Conservation (phyloP, 2,888 invertebrate species). For the Bibio marci region DNA sequence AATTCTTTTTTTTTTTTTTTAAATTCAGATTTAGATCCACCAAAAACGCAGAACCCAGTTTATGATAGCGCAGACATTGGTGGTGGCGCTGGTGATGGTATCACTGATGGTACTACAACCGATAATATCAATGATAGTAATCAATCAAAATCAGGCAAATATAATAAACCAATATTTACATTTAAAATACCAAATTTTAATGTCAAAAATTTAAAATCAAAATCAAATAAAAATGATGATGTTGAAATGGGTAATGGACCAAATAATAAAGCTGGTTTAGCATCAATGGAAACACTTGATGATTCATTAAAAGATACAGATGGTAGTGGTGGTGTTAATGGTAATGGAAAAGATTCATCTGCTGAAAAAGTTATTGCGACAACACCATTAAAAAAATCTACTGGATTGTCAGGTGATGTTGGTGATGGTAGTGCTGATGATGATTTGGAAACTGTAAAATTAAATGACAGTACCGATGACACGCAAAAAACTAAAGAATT, state of each 20-base stretch:
- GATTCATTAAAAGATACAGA: slow-evolving; percentile 49
- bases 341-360: slow-evolving; percentile 18
- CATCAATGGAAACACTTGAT: slow-evolving; percentile 68
- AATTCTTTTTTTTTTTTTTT: background rate
- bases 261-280: slow-evolving; percentile 49
- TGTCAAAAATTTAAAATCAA: slow-evolving; percentile 19
- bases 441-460: slow-evolving; percentile 55
- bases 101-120: background rate
- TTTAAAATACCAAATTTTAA: too few species aligned
- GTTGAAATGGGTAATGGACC: slow-evolving; percentile 35
- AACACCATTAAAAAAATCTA: slow-evolving; percentile 8
- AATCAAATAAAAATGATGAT: slow-evolving; percentile 23
- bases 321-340: slow-evolving; percentile 23
- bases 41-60: background rate
- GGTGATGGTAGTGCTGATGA: slow-evolving; percentile 33
- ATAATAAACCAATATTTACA: too few species aligned
- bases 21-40: background rate
- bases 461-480: slow-evolving; percentile 30
- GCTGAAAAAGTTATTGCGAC: slow-evolving; percentile 19
- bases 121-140: slow-evolving; percentile 19
- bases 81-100: too few species aligned
- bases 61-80: background rate
- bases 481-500: slow-evolving; percentile 32
- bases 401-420: background rate
- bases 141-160: slow-evolving; percentile 25